Conservation (phyloP, 2,888 invertebrate genomes). For the Caenorhabditis sp. region DNA sequence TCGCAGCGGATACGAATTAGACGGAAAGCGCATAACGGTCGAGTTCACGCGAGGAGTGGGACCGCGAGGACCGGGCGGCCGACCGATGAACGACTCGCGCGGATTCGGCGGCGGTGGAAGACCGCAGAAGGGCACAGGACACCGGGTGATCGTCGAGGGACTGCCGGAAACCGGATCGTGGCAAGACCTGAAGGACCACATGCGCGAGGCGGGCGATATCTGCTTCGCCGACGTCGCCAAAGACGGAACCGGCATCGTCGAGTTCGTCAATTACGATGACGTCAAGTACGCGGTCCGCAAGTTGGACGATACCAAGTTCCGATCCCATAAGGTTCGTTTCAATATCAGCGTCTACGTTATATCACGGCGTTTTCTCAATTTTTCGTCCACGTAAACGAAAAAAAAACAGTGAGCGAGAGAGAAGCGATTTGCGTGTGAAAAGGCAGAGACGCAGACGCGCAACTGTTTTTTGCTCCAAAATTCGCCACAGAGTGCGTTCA, state of each 20-base stretch:
- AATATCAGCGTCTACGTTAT: no score
- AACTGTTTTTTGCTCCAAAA: no score
- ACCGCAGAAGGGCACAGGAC: slow-evolving; percentile 86
- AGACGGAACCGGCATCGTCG: slow-evolving; percentile 98
- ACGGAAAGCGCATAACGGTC: slow-evolving; percentile 95
- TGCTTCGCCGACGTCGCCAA: slow-evolving; percentile 99
- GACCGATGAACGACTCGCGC: slow-evolving; percentile 80
- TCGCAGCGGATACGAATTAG: slow-evolving; percentile 97
- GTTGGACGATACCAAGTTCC: slow-evolving; percentile 96
- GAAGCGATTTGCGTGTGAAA: no score
- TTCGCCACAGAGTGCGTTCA: no score
- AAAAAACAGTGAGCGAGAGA: no score
- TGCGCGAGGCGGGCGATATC: slow-evolving; percentile 96
- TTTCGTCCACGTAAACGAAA: no score
- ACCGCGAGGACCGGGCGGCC: slow-evolving; percentile 74
- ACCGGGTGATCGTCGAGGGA: slow-evolving; percentile 90
- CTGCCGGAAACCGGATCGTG: slow-evolving; percentile 91
- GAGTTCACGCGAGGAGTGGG: slow-evolving; percentile 92
- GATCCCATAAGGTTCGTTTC: slow-evolving; percentile 94
- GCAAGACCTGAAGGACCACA: slow-evolving; percentile 98
- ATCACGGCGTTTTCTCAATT: no score
- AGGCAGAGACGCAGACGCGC: no score
- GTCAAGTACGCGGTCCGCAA: slow-evolving; percentile 99
- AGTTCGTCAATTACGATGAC: slow-evolving; percentile 95
- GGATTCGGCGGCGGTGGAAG: slow-evolving; percentile 80